A percentile compares a stretch with the other conserved stretches of the same genome.
These are phyloP conservation scores for Selene dorsalis DNA, from an alignment of 2,797 vertebrate genomes.

Conservation along the genomic window DNA sequence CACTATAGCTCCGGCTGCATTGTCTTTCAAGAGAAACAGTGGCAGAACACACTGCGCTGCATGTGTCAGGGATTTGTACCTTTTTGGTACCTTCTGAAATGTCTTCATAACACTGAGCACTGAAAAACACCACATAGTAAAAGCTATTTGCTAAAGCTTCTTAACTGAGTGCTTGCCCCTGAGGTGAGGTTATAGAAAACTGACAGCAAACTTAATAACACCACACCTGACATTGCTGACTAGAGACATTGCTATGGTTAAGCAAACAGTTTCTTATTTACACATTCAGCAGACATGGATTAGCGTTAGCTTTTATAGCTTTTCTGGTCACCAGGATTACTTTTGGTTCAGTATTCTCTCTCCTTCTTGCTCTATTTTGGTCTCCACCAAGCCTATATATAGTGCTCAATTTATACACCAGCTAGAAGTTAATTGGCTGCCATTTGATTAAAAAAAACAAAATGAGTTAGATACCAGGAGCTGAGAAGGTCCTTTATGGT, in stretches of 20 bases:
- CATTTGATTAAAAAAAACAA: neutral
- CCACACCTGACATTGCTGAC: neutral
- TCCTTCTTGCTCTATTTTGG: neutral
- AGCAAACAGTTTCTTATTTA: neutral
- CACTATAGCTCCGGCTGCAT: neutral
- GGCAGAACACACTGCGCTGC: neutral
- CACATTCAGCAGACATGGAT: neutral
- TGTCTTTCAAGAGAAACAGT: conserved; percentile 11
- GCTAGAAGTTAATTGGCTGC: neutral
- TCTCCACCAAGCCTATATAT: neutral
- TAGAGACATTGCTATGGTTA: neutral
- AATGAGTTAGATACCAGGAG: neutral
- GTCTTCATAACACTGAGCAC: neutral
- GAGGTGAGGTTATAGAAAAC: neutral
- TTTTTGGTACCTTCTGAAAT: neutral
- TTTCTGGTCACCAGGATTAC: neutral
- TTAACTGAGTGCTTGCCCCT: neutral
- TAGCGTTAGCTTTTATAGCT: neutral
- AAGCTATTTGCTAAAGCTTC: neutral
- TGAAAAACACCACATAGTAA: neutral
- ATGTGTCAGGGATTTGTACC: conserved; percentile 13
- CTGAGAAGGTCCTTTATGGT: too few relatives aligned
- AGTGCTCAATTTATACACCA: neutral
- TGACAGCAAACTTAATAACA: neutral
- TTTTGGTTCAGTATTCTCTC: neutral